Base-by-base conservation (phyloP, 2,797 vertebrate species). In the Masticophis lateralis region DNA sequence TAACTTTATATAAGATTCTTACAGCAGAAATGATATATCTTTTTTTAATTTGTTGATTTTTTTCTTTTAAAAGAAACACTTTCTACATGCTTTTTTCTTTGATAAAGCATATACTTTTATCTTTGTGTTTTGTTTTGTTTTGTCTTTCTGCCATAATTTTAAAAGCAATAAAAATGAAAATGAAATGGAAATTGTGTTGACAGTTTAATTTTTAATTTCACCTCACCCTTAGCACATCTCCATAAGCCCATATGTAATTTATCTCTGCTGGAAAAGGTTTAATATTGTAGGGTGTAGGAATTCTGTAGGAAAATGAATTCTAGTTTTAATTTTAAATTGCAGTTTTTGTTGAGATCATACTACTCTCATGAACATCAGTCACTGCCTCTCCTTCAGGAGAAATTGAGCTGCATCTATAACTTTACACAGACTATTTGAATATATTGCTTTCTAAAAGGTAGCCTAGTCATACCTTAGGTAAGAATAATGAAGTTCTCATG, bases 401-500 rank as follows among this genome's bases (percentile, higher is more conserved):
- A 86, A 56, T 59, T 56, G 69, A 89, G 18, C 57, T 57, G 91
- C 90, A 93, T 93, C 66, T 86, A 86, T 89, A 86, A 87, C 87
- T 74, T 91, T 63, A 25, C n/a, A 37, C 61, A 32, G 20, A 25
- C 47, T 83, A 18, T 83, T 88, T 93, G 69, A 93, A 91, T 56
- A 47, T 69, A 91, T 86, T 83, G 47, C 66, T 91, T 93, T 60
- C 93, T 91, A 69, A 91, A 93, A 87, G 87, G n/a, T 74, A 91
- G n/a, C 47, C 37, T 51, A 89, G 57, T 88, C 87, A 86, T 88
- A 56, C 28, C 5, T 47, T 86, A 32, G 63, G 32, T 63, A 89
- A 91, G 59, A 51, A 86, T 91, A 93, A 93, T 91, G 92, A 93
- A 93, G 89, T 91, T 89, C 56, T 87, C 51, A 7, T 93, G 87